phyloP scores from a whole-genome alignment of 1,140 invertebrate genomes.

The Euschistus heros region DNA sequence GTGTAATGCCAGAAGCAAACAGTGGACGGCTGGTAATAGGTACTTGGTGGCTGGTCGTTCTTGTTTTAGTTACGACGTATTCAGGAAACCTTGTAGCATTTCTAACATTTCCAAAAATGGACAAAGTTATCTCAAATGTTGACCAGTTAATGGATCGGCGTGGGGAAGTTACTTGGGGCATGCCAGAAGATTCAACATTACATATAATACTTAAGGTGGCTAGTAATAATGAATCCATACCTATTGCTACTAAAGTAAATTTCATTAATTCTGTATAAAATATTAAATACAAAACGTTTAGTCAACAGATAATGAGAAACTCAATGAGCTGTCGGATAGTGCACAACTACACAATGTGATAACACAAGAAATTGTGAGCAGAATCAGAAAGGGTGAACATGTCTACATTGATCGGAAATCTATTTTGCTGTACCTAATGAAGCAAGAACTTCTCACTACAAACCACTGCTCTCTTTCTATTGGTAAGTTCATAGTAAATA shows the following conservation, averaged over 20 bases:
- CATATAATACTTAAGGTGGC: conserved; percentile 47
- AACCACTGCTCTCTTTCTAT: conserved; percentile 59
- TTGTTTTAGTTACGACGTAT: conserved; percentile 84
- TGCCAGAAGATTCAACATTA: conserved; percentile 60
- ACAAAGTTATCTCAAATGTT: conserved; percentile 60
- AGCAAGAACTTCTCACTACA: conserved; percentile 45
- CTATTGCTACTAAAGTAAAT: background rate
- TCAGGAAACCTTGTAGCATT: conserved; percentile 87
- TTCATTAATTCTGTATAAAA: background rate
- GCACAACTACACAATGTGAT: conserved; percentile 41
- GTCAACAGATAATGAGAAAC: conserved; percentile 45
- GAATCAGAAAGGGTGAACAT: conserved; percentile 51
- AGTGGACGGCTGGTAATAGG: conserved; percentile 80
- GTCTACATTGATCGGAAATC: conserved; percentile 73
- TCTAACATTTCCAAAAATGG: conserved; percentile 80
- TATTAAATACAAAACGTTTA: conserved; percentile 30
- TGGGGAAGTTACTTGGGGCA: conserved; percentile 56
- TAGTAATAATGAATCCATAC: background rate
- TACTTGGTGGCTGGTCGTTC: conserved; percentile 86
- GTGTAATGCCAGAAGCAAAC: conserved; percentile 68
- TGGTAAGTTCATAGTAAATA: conserved; percentile 35
- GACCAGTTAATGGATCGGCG: conserved; percentile 53
- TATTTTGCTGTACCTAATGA: conserved; percentile 55
- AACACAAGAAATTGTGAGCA: conserved; percentile 41
- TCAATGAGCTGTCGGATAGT: conserved; percentile 41